A percentile compares a stretch with the other conserved stretches of the same genome.
phyloP scores from a whole-genome alignment of 2,113 vertebrate genomes.

The Baryphthengus martii region DNA sequence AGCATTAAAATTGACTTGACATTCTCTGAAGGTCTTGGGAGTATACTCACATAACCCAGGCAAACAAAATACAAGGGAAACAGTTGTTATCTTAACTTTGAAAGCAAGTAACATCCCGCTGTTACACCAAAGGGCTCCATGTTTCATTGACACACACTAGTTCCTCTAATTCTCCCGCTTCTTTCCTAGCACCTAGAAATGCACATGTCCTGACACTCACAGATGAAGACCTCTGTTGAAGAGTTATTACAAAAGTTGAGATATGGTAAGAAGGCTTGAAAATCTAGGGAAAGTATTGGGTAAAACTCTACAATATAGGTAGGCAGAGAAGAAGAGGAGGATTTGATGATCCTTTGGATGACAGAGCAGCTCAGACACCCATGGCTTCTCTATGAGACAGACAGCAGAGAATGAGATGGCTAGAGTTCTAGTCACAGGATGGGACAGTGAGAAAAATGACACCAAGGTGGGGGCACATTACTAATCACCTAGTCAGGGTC shows the following conservation, averaged over 20 bases:
- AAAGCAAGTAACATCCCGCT: not conserved
- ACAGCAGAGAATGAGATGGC: fast-evolving
- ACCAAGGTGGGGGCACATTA: fast-evolving
- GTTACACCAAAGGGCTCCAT: not conserved
- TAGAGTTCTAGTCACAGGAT: not conserved
- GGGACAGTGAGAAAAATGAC: not conserved
- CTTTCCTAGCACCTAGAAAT: not conserved
- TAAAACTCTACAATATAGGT: not conserved
- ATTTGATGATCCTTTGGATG: fast-evolving
- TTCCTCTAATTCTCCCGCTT: not conserved
- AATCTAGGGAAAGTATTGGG: not conserved
- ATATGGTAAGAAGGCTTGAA: not conserved
- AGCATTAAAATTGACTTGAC: not conserved
- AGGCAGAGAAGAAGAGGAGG: not conserved
- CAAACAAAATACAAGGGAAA: not conserved
- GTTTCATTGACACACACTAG: not conserved
- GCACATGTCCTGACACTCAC: too few relatives aligned
- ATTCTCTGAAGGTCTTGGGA: not conserved
- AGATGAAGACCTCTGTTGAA: not conserved
- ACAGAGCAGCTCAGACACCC: not conserved
- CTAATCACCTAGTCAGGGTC: fast-evolving
- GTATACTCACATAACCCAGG: not conserved
- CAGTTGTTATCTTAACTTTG: not conserved
- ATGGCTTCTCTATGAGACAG: not conserved
- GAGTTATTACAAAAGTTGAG: not conserved